Conservation (phyloP, 2,888 invertebrate species). For the Siphlonurus alternatus region DNA sequence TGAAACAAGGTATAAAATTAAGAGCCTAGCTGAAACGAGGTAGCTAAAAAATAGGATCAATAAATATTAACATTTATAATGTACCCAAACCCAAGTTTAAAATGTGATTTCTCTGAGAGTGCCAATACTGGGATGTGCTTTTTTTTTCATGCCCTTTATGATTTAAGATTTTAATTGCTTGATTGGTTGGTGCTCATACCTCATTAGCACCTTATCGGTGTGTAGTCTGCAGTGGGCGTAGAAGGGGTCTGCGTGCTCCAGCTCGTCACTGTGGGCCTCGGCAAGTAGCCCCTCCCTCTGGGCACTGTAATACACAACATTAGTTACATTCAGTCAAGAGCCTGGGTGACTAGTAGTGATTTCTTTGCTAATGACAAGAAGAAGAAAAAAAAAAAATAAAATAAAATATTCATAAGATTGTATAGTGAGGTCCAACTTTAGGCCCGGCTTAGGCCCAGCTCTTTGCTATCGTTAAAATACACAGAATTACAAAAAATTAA, state of each 20-base stretch:
- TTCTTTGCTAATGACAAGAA: not conserved
- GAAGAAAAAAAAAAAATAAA: not conserved
- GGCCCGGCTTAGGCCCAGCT: too few species aligned
- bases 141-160: too few species aligned
- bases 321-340: not conserved
- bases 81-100: not conserved
- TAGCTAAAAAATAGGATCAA: conserved; percentile 1
- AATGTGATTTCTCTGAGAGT: not conserved
- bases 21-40: not conserved
- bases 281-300: conserved; percentile 84
- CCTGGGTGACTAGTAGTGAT: not conserved
- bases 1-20: not conserved
- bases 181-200: too few species aligned
- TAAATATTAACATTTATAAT: not conserved
- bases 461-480: too few species aligned
- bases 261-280: conserved; percentile 80
- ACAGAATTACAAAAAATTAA: too few species aligned
- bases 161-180: too few species aligned
- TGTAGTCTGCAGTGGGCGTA: conserved; percentile 94
- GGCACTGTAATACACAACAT: conserved; percentile 40
- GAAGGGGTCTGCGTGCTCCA: conserved; percentile 88
- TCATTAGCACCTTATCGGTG: conserved; percentile 76
- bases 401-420: not conserved
- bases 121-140: not conserved
- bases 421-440: too few species aligned